Conservation (phyloP, 1,140 invertebrate genomes). For the Panulirus ornatus region DNA sequence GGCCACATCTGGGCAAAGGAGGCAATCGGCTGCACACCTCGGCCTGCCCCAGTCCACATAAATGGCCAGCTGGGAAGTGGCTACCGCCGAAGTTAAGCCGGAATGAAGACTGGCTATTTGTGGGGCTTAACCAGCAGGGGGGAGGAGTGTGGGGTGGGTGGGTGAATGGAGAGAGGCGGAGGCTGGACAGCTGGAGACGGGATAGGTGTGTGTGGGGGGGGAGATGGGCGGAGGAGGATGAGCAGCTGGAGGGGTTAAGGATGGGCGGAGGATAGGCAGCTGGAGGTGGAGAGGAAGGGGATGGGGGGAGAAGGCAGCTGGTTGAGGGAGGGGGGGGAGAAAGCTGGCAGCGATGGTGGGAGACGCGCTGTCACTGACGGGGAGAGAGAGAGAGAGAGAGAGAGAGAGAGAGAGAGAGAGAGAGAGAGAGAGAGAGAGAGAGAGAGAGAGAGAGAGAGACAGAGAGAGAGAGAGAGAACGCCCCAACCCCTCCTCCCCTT, state of each 20-base stretch:
- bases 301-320: neutral
- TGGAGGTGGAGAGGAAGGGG: slow-evolving; percentile 10
- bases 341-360: neutral
- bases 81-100: slow-evolving; percentile 12
- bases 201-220: neutral
- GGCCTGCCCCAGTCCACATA: no score
- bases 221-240: neutral
- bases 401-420: neutral
- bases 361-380: neutral
- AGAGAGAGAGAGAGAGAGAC: neutral
- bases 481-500: no score
- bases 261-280: neutral
- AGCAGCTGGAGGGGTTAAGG: neutral
- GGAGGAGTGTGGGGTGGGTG: neutral
- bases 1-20: no score
- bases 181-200: neutral
- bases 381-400: neutral
- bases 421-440: neutral
- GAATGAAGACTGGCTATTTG: slow-evolving; percentile 21
- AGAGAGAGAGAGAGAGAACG: neutral
- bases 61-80: slow-evolving; percentile 11
- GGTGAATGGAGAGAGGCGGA: no score
- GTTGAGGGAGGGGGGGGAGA: neutral
- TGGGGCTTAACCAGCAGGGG: neutral
- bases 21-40: no score